These are phyloP conservation scores for Clarias batrachus DNA, from an alignment of 2,113 vertebrate genomes.

Conservation along the genomic window DNA sequence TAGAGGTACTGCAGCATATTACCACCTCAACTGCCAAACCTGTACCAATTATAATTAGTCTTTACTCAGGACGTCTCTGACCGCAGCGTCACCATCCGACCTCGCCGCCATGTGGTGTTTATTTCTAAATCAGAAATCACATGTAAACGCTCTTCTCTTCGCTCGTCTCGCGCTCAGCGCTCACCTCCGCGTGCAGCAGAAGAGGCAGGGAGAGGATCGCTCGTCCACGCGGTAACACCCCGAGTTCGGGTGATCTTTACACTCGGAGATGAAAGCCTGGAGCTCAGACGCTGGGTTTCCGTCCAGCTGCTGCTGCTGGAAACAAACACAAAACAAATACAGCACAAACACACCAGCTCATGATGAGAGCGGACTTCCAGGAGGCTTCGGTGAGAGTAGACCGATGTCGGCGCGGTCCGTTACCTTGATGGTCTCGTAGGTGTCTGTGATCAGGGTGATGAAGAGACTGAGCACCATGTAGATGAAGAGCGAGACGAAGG, in stretches of 20 bases:
- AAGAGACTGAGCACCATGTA: slow-evolving; percentile 99
- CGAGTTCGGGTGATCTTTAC: slow-evolving; percentile 86
- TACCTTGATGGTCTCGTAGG: slow-evolving; percentile 94
- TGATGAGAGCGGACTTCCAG: background rate
- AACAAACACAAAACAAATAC: background rate
- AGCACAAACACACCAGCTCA: background rate
- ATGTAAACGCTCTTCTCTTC: background rate
- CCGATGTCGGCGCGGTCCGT: background rate
- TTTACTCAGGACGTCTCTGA: background rate
- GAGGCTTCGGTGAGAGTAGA: background rate
- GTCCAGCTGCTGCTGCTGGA: slow-evolving; percentile 83
- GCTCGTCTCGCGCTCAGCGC: background rate
- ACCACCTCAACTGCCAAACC: too few relatives aligned
- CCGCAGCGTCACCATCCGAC: background rate
- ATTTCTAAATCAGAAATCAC: background rate
- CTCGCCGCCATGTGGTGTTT: background rate
- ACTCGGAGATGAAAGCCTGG: slow-evolving; percentile 80
- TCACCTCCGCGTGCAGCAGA: slow-evolving; percentile 60
- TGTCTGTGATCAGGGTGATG: slow-evolving; percentile 94
- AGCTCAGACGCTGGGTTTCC: slow-evolving; percentile 82
- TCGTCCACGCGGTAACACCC: slow-evolving; percentile 80
- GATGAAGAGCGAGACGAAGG: slow-evolving; percentile 93
- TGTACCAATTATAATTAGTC: too few relatives aligned
- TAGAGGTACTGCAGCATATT: too few relatives aligned
- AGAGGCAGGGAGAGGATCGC: slow-evolving; percentile 57